phyloP scores from a whole-genome alignment of 2,797 vertebrate genomes.

The Enteromius radiatus region DNA sequence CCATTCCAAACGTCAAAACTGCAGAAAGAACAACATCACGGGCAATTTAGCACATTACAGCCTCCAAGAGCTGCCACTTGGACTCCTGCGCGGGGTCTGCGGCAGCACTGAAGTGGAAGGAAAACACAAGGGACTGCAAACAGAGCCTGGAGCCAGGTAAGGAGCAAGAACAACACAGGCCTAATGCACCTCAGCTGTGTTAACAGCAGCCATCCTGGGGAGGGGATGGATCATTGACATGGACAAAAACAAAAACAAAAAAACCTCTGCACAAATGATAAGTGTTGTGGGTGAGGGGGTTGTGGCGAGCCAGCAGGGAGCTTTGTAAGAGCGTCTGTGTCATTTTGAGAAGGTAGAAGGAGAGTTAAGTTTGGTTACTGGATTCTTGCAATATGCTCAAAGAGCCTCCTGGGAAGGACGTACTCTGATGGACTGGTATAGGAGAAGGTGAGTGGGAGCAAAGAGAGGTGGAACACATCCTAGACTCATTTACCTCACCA shows the following conservation, averaged over 20 bases:
- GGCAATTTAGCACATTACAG: constrained; percentile 56
- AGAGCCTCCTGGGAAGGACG: constrained; percentile 49
- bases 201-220: constrained; percentile 74
- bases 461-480: constrained; percentile 55
- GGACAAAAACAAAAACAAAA: constrained; percentile 79
- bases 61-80: constrained; percentile 53
- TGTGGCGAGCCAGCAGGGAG: constrained; percentile 33
- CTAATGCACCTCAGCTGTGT: constrained; percentile 81
- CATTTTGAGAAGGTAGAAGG: constrained; percentile 33
- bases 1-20: constrained; percentile 54
- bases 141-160: constrained; percentile 72
- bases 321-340: constrained; percentile 49
- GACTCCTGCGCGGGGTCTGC: constrained; percentile 35
- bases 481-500: constrained; percentile 66
- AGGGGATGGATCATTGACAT: constrained; percentile 73
- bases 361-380: constrained; percentile 32
- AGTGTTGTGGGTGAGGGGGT: constrained; percentile 28
- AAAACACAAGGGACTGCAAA: constrained; percentile 61
- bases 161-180: constrained; percentile 70
- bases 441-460: constrained; percentile 37
- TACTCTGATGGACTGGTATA: constrained; percentile 25
- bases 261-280: constrained; percentile 66
- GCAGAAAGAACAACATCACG: constrained; percentile 54
- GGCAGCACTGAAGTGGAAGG: constrained; percentile 55
- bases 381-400: constrained; percentile 56